Conservation (phyloP, 2,797 vertebrate genomes). For the Gobionotothen gibberifrons region DNA sequence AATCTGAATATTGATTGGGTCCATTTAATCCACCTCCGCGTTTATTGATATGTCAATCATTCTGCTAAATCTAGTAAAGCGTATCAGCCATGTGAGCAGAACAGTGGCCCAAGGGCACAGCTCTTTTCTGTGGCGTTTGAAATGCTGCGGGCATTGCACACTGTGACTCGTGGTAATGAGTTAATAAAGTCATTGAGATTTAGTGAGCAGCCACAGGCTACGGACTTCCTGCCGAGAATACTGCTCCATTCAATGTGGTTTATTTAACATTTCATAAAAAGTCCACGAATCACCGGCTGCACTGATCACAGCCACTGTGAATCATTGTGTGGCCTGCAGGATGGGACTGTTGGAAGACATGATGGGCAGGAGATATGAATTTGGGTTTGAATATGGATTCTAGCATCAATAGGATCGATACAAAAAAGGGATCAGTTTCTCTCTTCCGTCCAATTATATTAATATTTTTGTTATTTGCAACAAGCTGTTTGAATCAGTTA, state of each 20-base stretch:
- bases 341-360: slow-evolving; percentile 23
- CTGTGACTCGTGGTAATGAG: slow-evolving; percentile 75
- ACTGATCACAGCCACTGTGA: slow-evolving; percentile 57
- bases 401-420: too few relatives aligned
- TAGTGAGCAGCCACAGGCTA: slow-evolving; percentile 69
- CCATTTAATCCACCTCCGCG: slow-evolving; percentile 66
- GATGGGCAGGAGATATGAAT: not conserved
- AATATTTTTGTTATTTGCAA: too few relatives aligned
- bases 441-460: too few relatives aligned
- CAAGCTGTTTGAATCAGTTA: too few relatives aligned
- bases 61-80: slow-evolving; percentile 65
- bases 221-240: slow-evolving; percentile 61
- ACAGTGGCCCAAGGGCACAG: slow-evolving; percentile 62
- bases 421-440: too few relatives aligned
- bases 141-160: slow-evolving; percentile 72
- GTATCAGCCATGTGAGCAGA: slow-evolving; percentile 50
- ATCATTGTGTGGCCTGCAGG: slow-evolving; percentile 40
- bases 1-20: slow-evolving; percentile 76
- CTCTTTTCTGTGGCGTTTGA: slow-evolving; percentile 67
- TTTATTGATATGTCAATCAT: slow-evolving; percentile 78
- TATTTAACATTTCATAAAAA: slow-evolving; percentile 73
- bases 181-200: slow-evolving; percentile 79
- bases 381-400: too few relatives aligned
- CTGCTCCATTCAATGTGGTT: slow-evolving; percentile 58
- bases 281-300: slow-evolving; percentile 51